phyloP scores from a whole-genome alignment of 2,888 invertebrate species.

The Luperina testacea region DNA sequence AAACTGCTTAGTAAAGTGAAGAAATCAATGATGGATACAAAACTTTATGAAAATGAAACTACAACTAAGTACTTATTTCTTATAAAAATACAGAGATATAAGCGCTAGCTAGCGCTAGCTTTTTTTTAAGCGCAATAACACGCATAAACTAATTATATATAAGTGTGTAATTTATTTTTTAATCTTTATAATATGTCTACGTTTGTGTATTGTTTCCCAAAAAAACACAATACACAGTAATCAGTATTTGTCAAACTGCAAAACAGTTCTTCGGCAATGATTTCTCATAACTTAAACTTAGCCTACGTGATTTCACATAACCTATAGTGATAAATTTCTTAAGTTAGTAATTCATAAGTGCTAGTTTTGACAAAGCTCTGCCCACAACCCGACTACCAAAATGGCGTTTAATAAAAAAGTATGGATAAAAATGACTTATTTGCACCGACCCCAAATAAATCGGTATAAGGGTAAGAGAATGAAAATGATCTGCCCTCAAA shows the following conservation, averaged over 20 bases:
- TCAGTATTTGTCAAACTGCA: neutral
- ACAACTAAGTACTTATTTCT: neutral
- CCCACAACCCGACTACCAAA: no score
- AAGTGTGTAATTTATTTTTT: neutral
- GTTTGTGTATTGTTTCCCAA: neutral
- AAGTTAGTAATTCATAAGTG: no score
- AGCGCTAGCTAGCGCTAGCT: no score
- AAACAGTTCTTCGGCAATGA: neutral
- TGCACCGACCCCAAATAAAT: no score
- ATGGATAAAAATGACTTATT: no score
- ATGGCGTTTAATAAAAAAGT: no score
- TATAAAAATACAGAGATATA: neutral
- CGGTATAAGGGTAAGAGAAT: no score
- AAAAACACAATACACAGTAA: neutral
- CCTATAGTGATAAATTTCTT: no score
- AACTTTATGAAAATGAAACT: neutral
- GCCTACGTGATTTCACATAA: no score
- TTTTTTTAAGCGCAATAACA: neutral
- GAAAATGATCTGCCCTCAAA: neutral
- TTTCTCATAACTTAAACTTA: neutral
- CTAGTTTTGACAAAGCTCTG: no score
- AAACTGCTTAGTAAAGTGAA: neutral
- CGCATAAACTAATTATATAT: neutral
- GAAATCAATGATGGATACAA: neutral
- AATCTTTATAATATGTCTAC: neutral